Conservation (phyloP, 2,113 vertebrate genomes). For the Clarias magur region DNA sequence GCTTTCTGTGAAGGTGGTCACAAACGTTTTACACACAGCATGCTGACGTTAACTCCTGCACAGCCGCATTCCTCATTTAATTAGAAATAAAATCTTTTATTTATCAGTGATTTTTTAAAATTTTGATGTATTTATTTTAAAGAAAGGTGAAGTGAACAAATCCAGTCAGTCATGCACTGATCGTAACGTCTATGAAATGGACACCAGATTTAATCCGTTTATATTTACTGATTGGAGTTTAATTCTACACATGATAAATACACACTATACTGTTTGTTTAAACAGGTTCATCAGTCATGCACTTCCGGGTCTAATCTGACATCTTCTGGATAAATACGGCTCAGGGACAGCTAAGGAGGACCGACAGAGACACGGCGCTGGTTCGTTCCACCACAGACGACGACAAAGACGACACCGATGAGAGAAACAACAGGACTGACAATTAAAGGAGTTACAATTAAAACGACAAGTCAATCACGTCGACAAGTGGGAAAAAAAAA, state of each 20-base stretch:
- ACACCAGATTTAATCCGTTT: conserved; percentile 66
- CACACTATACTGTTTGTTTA: conserved; percentile 68
- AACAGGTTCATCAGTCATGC: conserved; percentile 72
- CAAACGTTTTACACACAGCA: conserved; percentile 83
- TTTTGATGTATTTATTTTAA: too few relatives aligned
- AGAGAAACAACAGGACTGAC: background rate
- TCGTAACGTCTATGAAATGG: conserved; percentile 67
- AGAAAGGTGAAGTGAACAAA: background rate
- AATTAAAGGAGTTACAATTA: conserved; percentile 38
- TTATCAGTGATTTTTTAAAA: background rate
- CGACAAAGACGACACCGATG: background rate
- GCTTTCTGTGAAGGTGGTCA: conserved; percentile 99
- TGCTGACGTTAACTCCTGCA: conserved; percentile 59
- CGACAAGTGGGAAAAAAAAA: background rate
- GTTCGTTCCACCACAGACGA: conserved; percentile 15
- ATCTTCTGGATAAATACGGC: conserved; percentile 62
- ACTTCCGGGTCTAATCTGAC: conserved; percentile 63
- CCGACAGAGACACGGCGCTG: conserved; percentile 10
- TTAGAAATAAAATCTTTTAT: background rate
- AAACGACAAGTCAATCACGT: too few relatives aligned
- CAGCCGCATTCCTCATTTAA: conserved; percentile 44
- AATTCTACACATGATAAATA: conserved; percentile 73
- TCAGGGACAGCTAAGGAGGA: conserved; percentile 41
- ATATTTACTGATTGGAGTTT: conserved; percentile 68
- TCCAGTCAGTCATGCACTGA: conserved; percentile 45